Conservation (phyloP, 2,888 invertebrate genomes). For the Perizoma flavofasciatum region DNA sequence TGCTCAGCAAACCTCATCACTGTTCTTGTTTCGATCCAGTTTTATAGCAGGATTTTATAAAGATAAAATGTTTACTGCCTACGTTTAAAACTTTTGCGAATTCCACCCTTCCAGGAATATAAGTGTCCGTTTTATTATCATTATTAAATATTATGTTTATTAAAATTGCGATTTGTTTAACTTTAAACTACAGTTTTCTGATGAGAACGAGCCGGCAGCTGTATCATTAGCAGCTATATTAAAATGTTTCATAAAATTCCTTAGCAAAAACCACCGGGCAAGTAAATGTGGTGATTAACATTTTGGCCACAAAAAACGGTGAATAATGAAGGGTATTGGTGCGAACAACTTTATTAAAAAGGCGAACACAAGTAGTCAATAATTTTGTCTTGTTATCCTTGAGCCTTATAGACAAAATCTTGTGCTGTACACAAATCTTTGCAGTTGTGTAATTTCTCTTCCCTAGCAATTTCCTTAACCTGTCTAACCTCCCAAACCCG, state of each 20-base stretch:
- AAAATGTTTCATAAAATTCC: slow-evolving; percentile 65
- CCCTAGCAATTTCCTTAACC: not conserved
- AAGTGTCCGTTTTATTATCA: slow-evolving; percentile 50
- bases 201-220: slow-evolving; percentile 52
- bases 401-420: slow-evolving; percentile 55
- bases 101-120: slow-evolving; percentile 42
- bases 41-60: slow-evolving; percentile 57
- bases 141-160: slow-evolving; percentile 50
- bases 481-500: too few relatives aligned
- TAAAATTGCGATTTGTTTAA: slow-evolving; percentile 37
- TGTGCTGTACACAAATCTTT: slow-evolving; percentile 33
- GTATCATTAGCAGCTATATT: slow-evolving; percentile 64
- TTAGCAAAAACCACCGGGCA: slow-evolving; percentile 53
- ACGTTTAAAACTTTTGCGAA: slow-evolving; percentile 43
- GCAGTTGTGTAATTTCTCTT: not conserved
- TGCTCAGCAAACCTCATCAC: slow-evolving; percentile 28
- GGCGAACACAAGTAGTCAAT: slow-evolving; percentile 62
- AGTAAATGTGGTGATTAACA: slow-evolving; percentile 72
- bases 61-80: slow-evolving; percentile 51
- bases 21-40: slow-evolving; percentile 49
- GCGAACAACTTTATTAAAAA: slow-evolving; percentile 74
- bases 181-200: slow-evolving; percentile 48
- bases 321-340: slow-evolving; percentile 69
- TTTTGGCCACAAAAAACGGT: slow-evolving; percentile 63
- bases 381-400: slow-evolving; percentile 65